Base-by-base conservation (phyloP, 2,888 invertebrate species). In the Acrobasis consociella region DNA sequence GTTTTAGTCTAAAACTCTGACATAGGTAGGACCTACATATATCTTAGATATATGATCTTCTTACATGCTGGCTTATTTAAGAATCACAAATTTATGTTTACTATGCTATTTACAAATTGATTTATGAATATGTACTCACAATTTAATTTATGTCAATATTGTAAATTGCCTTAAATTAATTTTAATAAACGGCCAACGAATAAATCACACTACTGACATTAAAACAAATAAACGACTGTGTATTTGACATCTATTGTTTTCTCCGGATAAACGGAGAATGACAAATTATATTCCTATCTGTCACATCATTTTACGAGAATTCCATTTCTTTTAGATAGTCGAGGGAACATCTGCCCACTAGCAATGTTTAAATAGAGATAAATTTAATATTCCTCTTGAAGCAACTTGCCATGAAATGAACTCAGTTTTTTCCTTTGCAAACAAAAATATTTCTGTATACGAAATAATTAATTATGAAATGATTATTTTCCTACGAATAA, bases 221-320 rank as follows among this genome's bases (percentile, higher is more conserved):
- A 15, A 39, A 17, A 39, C 55, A 16, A 55, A 55, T 16, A 56
- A 42, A 42, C 13, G 56, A 42, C 56, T 9, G 42, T 56, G 56
- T 55, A 38, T 56, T 56, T 56, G 56, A 56, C 56, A 42, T 56
- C 56, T 56, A 56, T 56, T 56, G 56, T 56, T 16, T 46, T 56
- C 56, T 56, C 39, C 16, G 38, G 10, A 9, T 39, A 16, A 39
- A 22, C 56, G 42, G 42, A 22, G 22, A 56, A 56, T 56, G 56
- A 56, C 56, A 56, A 56, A 56, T 56, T 56, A 56, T 56, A 17
- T 56, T 56, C 56, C 13, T 56, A 56, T 56, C 56, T 56, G 42
- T 56, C 56, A 56, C 42, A 42, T 56, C 56, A 42, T 56, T 56
- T 56, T 22, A 42, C 7, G 17, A 56, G 42, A 56, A 56, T 56